Percentiles rank a stretch among this genome's conserved stretches.
Evolutionary conservation across 2,888 invertebrate species (phyloP).

Genomic region (Amblyjoppa fuscipennis): DNA sequence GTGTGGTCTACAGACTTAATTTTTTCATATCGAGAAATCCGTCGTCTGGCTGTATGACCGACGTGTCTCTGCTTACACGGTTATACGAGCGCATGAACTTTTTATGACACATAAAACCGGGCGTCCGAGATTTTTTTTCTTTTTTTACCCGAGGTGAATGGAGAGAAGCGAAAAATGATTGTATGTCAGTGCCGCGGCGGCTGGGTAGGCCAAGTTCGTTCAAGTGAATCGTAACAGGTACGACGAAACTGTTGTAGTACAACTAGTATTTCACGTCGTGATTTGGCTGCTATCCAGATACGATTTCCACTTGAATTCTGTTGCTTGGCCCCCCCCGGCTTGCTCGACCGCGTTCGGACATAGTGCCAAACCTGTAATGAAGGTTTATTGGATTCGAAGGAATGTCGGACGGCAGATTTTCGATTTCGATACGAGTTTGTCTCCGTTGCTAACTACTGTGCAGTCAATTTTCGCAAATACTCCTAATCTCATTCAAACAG

Average conservation of each 20-base stretch:
- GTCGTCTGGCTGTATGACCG: background rate
- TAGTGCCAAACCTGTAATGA: slow-evolving; percentile 45
- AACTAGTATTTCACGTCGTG: slow-evolving; percentile 53
- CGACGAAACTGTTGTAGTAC: slow-evolving; percentile 41
- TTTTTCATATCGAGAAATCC: background rate
- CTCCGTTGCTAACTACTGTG: background rate
- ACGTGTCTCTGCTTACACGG: background rate
- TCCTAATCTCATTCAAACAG: background rate
- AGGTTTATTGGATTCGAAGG: slow-evolving; percentile 47
- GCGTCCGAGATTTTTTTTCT: background rate
- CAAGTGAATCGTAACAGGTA: slow-evolving; percentile 54
- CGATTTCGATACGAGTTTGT: slow-evolving; percentile 14
- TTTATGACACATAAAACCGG: background rate
- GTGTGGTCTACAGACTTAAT: background rate
- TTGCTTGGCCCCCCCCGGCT: slow-evolving; percentile 26
- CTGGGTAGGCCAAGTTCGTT: slow-evolving; percentile 15
- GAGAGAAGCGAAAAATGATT: slow-evolving; percentile 26
- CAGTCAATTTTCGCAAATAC: background rate
- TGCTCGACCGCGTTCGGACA: slow-evolving; percentile 22
- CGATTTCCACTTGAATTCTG: slow-evolving; percentile 57
- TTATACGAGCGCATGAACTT: background rate
- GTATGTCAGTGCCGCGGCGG: slow-evolving; percentile 1
- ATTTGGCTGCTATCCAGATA: slow-evolving; percentile 60
- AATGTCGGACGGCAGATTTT: background rate
- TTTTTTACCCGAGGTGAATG: background rate